Base-by-base conservation (phyloP, 2,113 vertebrate genomes). In the Eidolon helvum region DNA sequence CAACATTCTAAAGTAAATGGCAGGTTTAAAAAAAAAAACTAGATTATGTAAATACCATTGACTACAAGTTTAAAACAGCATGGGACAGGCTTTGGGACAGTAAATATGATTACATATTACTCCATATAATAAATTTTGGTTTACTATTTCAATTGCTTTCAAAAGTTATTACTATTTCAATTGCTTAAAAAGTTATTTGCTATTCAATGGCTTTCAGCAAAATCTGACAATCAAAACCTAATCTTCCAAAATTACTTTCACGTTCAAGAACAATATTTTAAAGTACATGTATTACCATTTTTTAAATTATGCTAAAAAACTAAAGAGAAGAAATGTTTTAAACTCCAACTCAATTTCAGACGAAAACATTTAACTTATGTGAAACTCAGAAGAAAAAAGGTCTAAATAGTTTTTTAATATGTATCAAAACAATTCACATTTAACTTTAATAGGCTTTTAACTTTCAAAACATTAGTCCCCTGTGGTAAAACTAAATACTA, bases 11-110 rank as follows among this genome's bases (percentile, higher is more conserved):
- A 97, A 97, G 86, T 85, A 93, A 97, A 91, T 45, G 53, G 93
- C 69, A 97, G 66, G 75, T 94, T 94, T 30, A 69, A 59, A 57
- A 95, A 85, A 85, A 77, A 45, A 45, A 61, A 48, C 43, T 71
- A 79, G 95, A 97, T 87, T 97, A 82, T 93, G 38, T 77, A 96
- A 97, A 94, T 74, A 95, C 85, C 72, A 94, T 5, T 91, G 66
- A 95, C 91, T 97, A 85, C 93, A 95, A 95, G 40, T 40, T 87
- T 87, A 82, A 86, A 85, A 96, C 38, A 59, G 61, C 57, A 82
- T 0, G 84, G 7, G 10, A 94, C 8, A 90, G 74, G 72, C 75
- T 98, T 77, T 95, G 45, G 19, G 93, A 96, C 7, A 90, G 53
- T 71, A 97, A 98, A 91, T 66, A 38, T 2, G 19, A 95, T 71